Percentiles rank a stretch among this genome's conserved stretches.
These are phyloP conservation scores for Rafetus swinhoei DNA, from an alignment of 2,113 vertebrate species.

Conservation along the genomic window DNA sequence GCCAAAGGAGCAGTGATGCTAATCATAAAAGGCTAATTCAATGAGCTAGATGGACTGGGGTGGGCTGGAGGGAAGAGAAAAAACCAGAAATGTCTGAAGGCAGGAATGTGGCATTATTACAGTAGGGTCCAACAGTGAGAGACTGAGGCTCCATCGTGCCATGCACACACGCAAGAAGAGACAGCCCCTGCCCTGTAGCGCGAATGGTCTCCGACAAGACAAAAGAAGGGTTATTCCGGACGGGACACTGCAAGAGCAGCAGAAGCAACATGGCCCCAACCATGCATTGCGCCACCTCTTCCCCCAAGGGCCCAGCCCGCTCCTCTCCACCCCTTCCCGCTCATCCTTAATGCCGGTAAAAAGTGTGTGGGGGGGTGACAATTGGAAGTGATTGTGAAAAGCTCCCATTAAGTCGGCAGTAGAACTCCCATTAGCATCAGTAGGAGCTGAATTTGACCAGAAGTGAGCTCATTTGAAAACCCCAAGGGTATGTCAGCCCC, in stretches of 20 bases:
- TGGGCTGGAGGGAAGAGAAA: background rate
- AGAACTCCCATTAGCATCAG: background rate
- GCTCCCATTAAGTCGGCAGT: background rate
- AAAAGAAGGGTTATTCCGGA: background rate
- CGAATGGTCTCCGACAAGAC: background rate
- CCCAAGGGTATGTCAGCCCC: background rate
- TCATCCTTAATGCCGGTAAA: too few relatives aligned
- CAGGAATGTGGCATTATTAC: background rate
- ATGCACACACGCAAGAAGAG: background rate
- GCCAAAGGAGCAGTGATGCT: background rate
- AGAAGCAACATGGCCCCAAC: too few relatives aligned
- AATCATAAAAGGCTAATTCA: background rate
- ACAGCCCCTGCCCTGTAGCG: too few relatives aligned
- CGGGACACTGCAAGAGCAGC: background rate
- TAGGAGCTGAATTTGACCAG: background rate
- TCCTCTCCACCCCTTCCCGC: too few relatives aligned
- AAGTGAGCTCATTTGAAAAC: background rate
- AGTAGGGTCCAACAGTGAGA: background rate
- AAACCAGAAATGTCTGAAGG: background rate
- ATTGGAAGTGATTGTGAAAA: background rate
- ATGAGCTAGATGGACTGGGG: background rate
- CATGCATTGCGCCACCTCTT: too few relatives aligned
- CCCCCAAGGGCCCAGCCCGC: too few relatives aligned
- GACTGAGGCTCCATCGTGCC: background rate
- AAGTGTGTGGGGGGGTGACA: too few relatives aligned